These are phyloP conservation scores for Drosophila atroscutellata DNA, from an alignment of 2,888 invertebrate genomes.

Conservation along the genomic window DNA sequence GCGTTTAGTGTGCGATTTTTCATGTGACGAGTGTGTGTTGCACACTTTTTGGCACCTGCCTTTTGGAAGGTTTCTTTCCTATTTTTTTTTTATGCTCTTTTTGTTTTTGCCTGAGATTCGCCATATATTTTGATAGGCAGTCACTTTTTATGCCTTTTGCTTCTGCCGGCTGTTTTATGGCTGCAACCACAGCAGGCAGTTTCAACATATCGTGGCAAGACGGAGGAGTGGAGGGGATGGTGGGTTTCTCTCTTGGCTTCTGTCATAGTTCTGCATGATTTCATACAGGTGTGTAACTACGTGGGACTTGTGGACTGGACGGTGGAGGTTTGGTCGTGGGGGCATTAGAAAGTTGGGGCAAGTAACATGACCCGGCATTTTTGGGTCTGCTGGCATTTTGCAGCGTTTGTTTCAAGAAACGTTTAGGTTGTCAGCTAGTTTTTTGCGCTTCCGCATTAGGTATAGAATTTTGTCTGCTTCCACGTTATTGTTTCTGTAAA, in stretches of 20 bases:
- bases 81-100: conserved; percentile 24
- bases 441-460: conserved; percentile 34
- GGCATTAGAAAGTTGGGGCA: conserved; percentile 13
- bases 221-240: background rate
- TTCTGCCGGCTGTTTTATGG: conserved; percentile 69
- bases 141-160: conserved; percentile 71
- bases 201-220: conserved; percentile 24
- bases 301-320: background rate
- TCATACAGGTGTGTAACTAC: conserved; percentile 63
- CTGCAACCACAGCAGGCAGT: conserved; percentile 73
- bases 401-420: conserved; percentile 71
- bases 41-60: conserved; percentile 73
- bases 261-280: conserved; percentile 74
- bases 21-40: conserved; percentile 59
- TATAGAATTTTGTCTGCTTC: conserved; percentile 41
- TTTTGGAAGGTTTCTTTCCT: conserved; percentile 21
- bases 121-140: conserved; percentile 77
- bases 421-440: conserved; percentile 76
- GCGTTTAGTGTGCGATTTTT: conserved; percentile 75
- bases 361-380: conserved; percentile 66
- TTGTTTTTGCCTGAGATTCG: conserved; percentile 32
- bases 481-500: conserved; percentile 54
- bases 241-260: conserved; percentile 44
- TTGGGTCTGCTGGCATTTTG: conserved; percentile 42
- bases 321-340: background rate